A percentile compares a stretch with the other conserved stretches of the same genome.
phyloP scores from a whole-genome alignment of 2,888 invertebrate species.

The Protodeltote pygarga region DNA sequence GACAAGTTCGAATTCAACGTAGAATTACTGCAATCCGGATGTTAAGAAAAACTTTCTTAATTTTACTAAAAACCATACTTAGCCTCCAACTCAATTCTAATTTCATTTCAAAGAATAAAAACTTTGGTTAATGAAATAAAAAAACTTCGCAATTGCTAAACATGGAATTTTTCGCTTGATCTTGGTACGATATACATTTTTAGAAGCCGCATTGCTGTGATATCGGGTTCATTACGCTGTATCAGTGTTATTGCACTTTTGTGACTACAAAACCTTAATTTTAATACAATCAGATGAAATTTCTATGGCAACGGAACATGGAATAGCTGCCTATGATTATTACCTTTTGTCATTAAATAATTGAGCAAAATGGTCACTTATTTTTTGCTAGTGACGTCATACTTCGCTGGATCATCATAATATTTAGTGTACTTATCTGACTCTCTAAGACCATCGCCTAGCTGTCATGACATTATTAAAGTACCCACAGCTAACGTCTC shows the following conservation, averaged over 20 bases:
- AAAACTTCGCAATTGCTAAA: slow-evolving; percentile 29
- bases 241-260: background rate
- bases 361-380: no score
- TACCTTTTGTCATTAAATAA: no score
- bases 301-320: no score
- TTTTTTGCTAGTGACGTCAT: no score
- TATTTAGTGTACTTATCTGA: no score
- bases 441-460: no score
- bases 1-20: slow-evolving; percentile 7
- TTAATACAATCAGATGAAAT: background rate
- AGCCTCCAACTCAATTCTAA: slow-evolving; percentile 29
- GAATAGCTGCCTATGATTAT: no score
- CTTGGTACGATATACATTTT: slow-evolving; percentile 21
- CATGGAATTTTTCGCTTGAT: slow-evolving; percentile 20
- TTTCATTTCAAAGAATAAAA: slow-evolving; percentile 33
- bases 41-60: slow-evolving; percentile 27
- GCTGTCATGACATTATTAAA: no score
- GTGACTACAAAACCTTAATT: slow-evolving; percentile 1
- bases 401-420: no score
- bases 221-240: slow-evolving; percentile 1
- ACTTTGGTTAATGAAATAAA: slow-evolving; percentile 36
- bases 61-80: slow-evolving; percentile 34
- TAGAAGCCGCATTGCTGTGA: slow-evolving; percentile 2
- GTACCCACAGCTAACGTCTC: no score
- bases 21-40: slow-evolving; percentile 13